Evolutionary conservation across 92 coral and sea anemone genomes (phyloP), one percentile per base, ranked within the genome.

Genomic region (Diadumene lineata): DNA sequence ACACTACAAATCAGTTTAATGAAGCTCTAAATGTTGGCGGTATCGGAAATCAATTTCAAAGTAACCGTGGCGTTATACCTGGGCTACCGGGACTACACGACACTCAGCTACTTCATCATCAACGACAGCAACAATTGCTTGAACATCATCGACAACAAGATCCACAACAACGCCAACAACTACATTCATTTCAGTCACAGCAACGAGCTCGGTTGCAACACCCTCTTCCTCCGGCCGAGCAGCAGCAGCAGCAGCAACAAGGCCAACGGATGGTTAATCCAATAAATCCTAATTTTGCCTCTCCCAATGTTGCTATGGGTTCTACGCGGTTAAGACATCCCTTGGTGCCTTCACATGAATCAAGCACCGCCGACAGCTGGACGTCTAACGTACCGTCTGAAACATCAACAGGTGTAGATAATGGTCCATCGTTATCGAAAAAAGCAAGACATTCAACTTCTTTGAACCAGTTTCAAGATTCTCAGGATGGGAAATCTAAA

Each of bases 71-170:
- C 19, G n/a, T 60, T 43, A 62, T 34, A 60, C 31, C 34, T 6
- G n/a, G n/a, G n/a, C n/a, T n/a, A 17, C 51, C 19, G 19, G 21
- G 58, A 15, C 34, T 55, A 15, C 77, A 84, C 63, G 68, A 72
- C 21, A 13, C 65, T 15, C 83, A 75, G 63, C 62, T 43, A 21
- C 74, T 66, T 34, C 44, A 50, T 57, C 76, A 44, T 53, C 73
- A 65, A 38, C 22, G 27, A 43, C 72, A 87, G 31, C 81, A 73
- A 56, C 67, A 60, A 50, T 88, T 27, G 31, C 85, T 79, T 21
- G 80, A 75, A 53, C 66, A 34, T 16, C 76, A 38, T 7, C 66
- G 48, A 51, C 70, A 51, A 11, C 76, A 56, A 26, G 70, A 69
- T 1, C 81, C 71, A 50, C 70, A 73, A 17, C 70, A 58, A 68